Evolutionary conservation across 1,140 invertebrate species (phyloP).

Genomic region (Diprion similis): DNA sequence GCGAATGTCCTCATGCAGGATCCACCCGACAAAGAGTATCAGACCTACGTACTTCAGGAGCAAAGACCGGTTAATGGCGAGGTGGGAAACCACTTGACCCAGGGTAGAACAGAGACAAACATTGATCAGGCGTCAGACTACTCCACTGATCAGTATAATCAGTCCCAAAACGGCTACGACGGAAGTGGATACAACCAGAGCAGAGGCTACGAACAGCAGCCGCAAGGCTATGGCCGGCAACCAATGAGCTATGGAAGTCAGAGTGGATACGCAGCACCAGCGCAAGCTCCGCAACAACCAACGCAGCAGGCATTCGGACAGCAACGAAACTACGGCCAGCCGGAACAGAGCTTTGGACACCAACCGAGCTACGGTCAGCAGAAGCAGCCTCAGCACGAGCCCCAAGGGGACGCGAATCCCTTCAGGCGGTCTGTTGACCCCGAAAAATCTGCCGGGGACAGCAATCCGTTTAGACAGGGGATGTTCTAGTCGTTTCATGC

Average conservation of each 20-base stretch:
- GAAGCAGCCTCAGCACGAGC: slow-evolving; percentile 18
- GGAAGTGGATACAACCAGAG: slow-evolving; percentile 17
- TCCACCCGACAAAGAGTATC: slow-evolving; percentile 91
- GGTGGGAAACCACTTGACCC: slow-evolving; percentile 77
- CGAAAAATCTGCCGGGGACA: slow-evolving; percentile 54
- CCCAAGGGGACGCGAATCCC: slow-evolving; percentile 60
- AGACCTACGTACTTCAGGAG: slow-evolving; percentile 92
- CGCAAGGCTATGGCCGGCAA: slow-evolving; percentile 57
- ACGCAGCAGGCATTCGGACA: slow-evolving; percentile 46
- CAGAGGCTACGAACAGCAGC: slow-evolving; percentile 51
- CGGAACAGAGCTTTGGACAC: slow-evolving; percentile 40
- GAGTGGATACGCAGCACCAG: slow-evolving; percentile 58
- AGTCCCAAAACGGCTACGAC: slow-evolving; percentile 9
- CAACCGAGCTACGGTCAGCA: slow-evolving; percentile 42
- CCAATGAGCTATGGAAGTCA: slow-evolving; percentile 34
- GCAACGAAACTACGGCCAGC: slow-evolving; percentile 27
- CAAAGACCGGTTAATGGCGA: slow-evolving; percentile 76
- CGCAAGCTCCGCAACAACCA: slow-evolving; percentile 46
- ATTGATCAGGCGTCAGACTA: slow-evolving; percentile 63
- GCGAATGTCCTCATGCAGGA: slow-evolving; percentile 91
- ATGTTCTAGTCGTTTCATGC: slow-evolving; percentile 46
- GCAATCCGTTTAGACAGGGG: slow-evolving; percentile 66
- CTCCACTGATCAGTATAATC: slow-evolving; percentile 46
- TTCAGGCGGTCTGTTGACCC: slow-evolving; percentile 60
- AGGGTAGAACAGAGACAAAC: slow-evolving; percentile 72